phyloP scores from a whole-genome alignment of 1,140 invertebrate species.

The Hydropsyche tenuis region DNA sequence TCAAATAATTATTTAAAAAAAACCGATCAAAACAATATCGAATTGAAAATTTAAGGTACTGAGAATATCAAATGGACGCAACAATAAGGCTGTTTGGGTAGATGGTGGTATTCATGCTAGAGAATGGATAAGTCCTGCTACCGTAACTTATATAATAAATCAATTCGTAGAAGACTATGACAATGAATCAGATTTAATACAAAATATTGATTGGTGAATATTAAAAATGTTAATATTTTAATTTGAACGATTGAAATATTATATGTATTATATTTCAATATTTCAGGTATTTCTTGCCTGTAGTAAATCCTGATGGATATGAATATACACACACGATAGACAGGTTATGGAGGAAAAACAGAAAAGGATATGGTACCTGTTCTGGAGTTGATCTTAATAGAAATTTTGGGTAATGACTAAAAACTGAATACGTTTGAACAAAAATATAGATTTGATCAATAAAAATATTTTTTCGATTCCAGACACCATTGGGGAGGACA shows the following conservation, averaged over 20 bases:
- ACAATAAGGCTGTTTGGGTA: conserved; percentile 69
- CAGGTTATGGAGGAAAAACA: conserved; percentile 84
- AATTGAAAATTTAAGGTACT: conserved; percentile 58
- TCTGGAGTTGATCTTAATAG: conserved; percentile 82
- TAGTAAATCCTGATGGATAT: conserved; percentile 89
- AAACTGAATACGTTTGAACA: background rate
- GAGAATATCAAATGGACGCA: conserved; percentile 71
- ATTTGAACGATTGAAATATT: conserved; percentile 40
- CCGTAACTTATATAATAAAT: conserved; percentile 82
- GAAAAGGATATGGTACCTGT: conserved; percentile 67
- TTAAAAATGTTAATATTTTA: background rate
- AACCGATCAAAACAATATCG: background rate
- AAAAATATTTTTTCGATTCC: conserved; percentile 35
- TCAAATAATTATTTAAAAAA: background rate
- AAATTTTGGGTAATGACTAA: conserved; percentile 69
- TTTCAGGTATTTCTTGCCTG: conserved; percentile 73
- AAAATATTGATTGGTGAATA: conserved; percentile 78
- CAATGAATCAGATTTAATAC: conserved; percentile 71
- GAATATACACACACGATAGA: conserved; percentile 78
- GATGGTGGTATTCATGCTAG: conserved; percentile 86
- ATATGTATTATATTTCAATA: background rate
- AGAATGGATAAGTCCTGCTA: conserved; percentile 91
- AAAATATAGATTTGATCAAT: background rate
- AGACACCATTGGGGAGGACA: conserved; percentile 79
- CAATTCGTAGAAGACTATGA: conserved; percentile 78